Evolutionary conservation across 2,113 vertebrate species (phyloP).

Genomic region (Oreochromis spilurus): DNA sequence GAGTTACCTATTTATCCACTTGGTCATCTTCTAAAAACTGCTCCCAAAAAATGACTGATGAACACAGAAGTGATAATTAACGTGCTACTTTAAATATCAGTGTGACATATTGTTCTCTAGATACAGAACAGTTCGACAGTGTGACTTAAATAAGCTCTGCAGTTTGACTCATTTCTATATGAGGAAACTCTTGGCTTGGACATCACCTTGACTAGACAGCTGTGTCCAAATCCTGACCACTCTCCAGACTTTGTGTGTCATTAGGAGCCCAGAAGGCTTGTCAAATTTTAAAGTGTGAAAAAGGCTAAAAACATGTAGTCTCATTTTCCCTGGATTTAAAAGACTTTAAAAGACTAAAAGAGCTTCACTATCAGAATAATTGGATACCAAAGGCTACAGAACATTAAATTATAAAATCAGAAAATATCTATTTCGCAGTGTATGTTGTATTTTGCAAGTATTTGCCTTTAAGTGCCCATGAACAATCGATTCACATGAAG

Average conservation of each 20-base stretch:
- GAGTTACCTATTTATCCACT: background rate
- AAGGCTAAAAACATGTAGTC: background rate
- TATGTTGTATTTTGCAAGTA: background rate
- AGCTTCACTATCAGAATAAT: background rate
- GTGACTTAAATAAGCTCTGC: background rate
- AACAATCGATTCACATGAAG: background rate
- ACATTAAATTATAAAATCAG: background rate
- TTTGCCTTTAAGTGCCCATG: background rate
- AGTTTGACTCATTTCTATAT: background rate
- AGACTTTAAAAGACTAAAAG: background rate
- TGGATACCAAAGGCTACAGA: background rate
- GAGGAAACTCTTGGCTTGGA: background rate
- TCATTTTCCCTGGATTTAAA: background rate
- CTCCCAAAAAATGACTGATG: background rate
- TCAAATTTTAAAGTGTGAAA: background rate
- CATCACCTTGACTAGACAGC: background rate
- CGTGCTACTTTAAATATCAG: background rate
- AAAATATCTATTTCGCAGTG: background rate
- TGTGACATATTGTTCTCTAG: background rate
- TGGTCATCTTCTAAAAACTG: background rate
- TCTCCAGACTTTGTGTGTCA: background rate
- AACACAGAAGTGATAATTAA: slow-evolving; percentile 5
- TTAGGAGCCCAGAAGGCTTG: background rate
- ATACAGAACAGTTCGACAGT: background rate
- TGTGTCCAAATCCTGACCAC: background rate